Conservation (phyloP, 2,797 vertebrate genomes). For the Podarcis siculus region DNA sequence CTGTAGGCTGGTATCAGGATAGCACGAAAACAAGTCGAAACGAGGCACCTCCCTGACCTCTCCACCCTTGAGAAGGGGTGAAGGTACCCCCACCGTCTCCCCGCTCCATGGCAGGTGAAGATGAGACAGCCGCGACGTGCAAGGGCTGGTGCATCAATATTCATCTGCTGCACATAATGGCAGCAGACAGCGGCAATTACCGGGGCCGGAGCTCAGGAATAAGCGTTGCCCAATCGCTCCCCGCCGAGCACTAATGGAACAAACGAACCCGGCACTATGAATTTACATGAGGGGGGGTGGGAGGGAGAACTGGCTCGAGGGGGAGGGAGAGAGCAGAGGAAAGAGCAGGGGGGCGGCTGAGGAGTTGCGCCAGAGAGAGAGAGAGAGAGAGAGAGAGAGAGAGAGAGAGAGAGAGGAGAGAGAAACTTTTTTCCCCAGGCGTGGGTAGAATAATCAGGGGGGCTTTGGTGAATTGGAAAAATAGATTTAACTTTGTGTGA, state of each 20-base stretch:
- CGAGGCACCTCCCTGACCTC: neutral
- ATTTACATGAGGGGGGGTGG: conserved; percentile 23
- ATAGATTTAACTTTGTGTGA: conserved; percentile 72
- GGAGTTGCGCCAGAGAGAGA: neutral
- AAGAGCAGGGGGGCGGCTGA: neutral
- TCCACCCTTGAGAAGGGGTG: neutral
- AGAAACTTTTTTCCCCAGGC: conserved; percentile 18
- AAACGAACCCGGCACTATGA: neutral
- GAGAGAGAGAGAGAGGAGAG: conserved; percentile 17
- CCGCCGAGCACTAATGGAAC: fast-evolving
- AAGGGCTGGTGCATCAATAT: neutral
- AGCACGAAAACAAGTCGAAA: no score
- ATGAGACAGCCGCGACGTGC: neutral
- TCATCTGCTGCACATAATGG: conserved; percentile 22
- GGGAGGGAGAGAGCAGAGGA: neutral
- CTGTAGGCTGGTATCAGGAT: no score
- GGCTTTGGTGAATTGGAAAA: conserved; percentile 60
- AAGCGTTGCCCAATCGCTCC: conserved; percentile 11
- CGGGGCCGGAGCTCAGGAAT: neutral
- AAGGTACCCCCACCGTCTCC: neutral
- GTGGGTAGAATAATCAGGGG: conserved; percentile 58
- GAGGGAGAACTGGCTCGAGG: neutral
- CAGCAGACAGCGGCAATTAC: conserved; percentile 24
- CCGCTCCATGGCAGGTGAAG: neutral
- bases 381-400: neutral